Conservation (phyloP, 2,113 vertebrate genomes). For the Podilymbus podiceps region DNA sequence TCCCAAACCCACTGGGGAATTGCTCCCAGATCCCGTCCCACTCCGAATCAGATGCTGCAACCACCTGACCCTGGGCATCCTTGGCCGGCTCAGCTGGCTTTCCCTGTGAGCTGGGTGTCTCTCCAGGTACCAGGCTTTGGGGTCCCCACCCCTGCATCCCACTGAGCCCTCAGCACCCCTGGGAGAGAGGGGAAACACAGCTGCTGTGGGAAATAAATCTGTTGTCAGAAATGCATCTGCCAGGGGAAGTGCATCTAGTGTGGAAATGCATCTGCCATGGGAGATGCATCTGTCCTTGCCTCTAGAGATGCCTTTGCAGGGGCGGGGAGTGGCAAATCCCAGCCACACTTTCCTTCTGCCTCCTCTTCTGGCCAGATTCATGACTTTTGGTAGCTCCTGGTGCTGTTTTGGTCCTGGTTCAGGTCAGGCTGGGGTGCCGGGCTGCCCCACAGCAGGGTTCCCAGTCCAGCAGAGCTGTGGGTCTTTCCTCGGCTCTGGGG, state of each 20-base stretch:
- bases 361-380: neutral
- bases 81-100: neutral
- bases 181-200: neutral
- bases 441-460: neutral
- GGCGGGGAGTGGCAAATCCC: neutral
- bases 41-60: fast-evolving
- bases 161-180: fast-evolving
- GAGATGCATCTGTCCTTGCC: neutral
- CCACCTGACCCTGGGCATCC: neutral
- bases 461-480: neutral
- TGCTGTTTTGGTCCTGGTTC: fast-evolving
- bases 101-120: fast-evolving
- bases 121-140: neutral
- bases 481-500: neutral
- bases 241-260: neutral
- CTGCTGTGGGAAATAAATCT: slow-evolving; percentile 7
- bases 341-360: neutral
- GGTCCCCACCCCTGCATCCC: neutral
- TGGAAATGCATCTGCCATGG: slow-evolving; percentile 25
- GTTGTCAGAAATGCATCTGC: neutral
- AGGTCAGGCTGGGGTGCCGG: neutral
- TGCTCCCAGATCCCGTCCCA: neutral
- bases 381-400: neutral
- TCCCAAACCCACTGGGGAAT: neutral
- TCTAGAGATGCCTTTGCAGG: neutral